Evolutionary conservation across 37 sponge, comb jelly and placozoan genomes (phyloP).

Genomic region (Hormiphora californensis): DNA sequence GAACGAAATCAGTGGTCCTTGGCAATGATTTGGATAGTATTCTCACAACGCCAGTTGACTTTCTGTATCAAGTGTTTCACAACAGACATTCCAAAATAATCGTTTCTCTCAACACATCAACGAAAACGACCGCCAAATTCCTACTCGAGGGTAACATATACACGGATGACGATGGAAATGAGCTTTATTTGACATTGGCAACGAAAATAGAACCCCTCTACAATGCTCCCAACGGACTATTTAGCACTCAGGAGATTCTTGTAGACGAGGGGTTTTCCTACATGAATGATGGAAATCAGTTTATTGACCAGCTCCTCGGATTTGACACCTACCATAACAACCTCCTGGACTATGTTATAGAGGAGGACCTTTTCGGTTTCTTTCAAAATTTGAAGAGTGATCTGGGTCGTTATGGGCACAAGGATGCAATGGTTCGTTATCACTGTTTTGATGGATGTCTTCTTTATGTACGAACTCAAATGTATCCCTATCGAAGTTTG

Average conservation of each 20-base stretch:
- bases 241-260: not conserved
- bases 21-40: not conserved
- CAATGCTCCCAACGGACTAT: not conserved
- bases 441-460: conserved; percentile 21
- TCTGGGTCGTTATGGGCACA: not conserved
- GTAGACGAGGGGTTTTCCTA: not conserved
- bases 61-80: conserved; percentile 44
- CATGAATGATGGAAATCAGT: not conserved
- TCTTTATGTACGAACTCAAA: not conserved
- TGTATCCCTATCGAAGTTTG: not conserved
- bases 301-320: conserved; percentile 5
- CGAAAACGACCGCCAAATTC: not conserved
- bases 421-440: not conserved
- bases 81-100: not conserved
- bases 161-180: conserved; percentile 12
- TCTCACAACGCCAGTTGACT: not conserved
- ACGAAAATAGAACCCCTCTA: not conserved
- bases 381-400: conserved; percentile 47
- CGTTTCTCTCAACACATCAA: not conserved
- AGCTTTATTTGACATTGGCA: conserved; percentile 1
- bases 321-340: not conserved
- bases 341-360: conserved; percentile 29
- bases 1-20: not conserved
- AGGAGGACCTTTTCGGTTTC: conserved; percentile 5
- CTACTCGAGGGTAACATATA: not conserved